Base-by-base conservation (phyloP, 2,888 invertebrate species). In the Graphium colonna region DNA sequence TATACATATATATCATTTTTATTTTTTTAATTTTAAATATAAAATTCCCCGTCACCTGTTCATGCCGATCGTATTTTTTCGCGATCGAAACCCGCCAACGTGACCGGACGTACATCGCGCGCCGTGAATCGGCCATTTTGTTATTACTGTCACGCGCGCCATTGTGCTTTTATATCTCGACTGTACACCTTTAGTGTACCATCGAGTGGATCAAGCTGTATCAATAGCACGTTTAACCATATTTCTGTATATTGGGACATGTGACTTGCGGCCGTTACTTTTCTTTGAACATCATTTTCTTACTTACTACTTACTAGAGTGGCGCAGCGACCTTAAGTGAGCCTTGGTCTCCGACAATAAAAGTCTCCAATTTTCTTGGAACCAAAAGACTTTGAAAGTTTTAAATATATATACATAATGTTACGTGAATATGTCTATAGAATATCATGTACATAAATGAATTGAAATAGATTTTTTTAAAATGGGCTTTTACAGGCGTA, bases 111-210 rank as follows among this genome's bases (percentile, higher is more conserved):
- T 51, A 28, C 16, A 31, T 40, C 56, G 57, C 59, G 56, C 52
- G 55, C 52, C 49, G 55, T 55, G 44, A 60, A 33, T 54, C 58
- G 56, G 58, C 57, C 12, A 58, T 61, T 61, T 60, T 46, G 57
- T 59, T 65, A 61, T 63, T 63, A 59, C 40, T 55, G 59, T 67
- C 68, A 63, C 63, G 68, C 57, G 15, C 49, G 48, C 52, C 39
- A 59, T 67, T 63, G 58, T 63, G 57, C 61, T 58, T 57, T 60
- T 43, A 51, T 58, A 59, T 21, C 2, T 52, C 49, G 61, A 60
- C 62, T 60, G 56, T 52, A 43, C 21, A 50, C n/a, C 12, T 40
- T 52, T 49, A 33, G 31, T 49, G 47, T 31, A 51, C 18, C 44
- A 49, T 44, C 15, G 38, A 53, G 40, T 15, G 45, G 38, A 36